Evolutionary conservation across 1,140 invertebrate genomes (phyloP), one percentile per base, ranked within the genome.

Genomic region (Calosoma granatense): DNA sequence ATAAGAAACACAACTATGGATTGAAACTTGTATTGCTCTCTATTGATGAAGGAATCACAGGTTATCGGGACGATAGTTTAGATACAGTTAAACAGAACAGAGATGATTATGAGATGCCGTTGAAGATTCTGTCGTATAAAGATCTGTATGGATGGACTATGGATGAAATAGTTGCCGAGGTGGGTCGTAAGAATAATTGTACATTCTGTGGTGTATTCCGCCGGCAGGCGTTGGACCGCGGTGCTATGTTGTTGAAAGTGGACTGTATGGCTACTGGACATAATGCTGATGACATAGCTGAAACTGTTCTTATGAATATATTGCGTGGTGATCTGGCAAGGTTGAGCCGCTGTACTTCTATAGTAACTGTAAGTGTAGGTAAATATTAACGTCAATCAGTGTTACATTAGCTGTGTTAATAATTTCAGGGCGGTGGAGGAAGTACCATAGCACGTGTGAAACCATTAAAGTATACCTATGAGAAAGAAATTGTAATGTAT

Each of bases 401-500:
- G n/a, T 22, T 23, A 9, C 1, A 53, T 53, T 4, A 15, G 17
- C 15, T 21, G 12, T 11, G 22, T 54, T 54, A 9, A 47, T 11
- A 11, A 4, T 63, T 65, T 63, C 77, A 79, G 58, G 73, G 94
- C 79, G n/a, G n/a, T n/a, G 84, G 88, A 23, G 81, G 84, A 62
- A 92, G 90, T 58, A 78, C 86, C 15, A 90, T 98, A 62, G 91
- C 92, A 2, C 77, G 95, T 63, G 94, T 92, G 54, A 99, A 99
- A 72, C 97, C 97, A 3, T 83, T 99, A 20, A 99, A 98, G 72
- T 99, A 98, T 68, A 89, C 94, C 2, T 99, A 98, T 73, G 97
- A 99, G 74, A 99, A 99, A 70, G 97, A 99, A 78, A 99, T 99
- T 69, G 97, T 99, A 0, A 97, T 99, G 92, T 99, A 98, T 78